phyloP scores from a whole-genome alignment of 2,888 invertebrate genomes.

The Agriopis marginaria region DNA sequence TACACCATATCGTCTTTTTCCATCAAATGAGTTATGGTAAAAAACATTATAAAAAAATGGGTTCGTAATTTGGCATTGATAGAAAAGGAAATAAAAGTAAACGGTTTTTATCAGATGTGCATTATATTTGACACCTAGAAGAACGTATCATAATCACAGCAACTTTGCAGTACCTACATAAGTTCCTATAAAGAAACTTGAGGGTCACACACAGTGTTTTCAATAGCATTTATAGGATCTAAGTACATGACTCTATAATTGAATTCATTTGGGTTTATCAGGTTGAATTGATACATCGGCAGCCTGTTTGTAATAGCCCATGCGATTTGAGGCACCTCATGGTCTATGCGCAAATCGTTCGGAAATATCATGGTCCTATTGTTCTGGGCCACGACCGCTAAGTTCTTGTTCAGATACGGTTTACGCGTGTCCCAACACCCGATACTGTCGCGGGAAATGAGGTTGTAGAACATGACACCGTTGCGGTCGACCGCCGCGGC shows the following conservation, averaged over 20 bases:
- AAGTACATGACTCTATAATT: slow-evolving; percentile 92
- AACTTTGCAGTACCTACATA: neutral
- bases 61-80: neutral
- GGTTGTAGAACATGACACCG: slow-evolving; percentile 93
- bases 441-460: slow-evolving; percentile 91
- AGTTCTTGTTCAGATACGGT: slow-evolving; percentile 88
- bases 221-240: slow-evolving; percentile 87
- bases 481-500: slow-evolving; percentile 91
- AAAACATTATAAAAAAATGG: too few species aligned
- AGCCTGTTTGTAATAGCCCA: slow-evolving; percentile 93
- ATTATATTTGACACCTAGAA: neutral
- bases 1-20: too few species aligned
- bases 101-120: neutral
- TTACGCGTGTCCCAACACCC: slow-evolving; percentile 95
- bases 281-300: slow-evolving; percentile 91
- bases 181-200: slow-evolving; percentile 27
- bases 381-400: slow-evolving; percentile 88
- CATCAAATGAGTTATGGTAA: too few species aligned
- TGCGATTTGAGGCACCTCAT: slow-evolving; percentile 88
- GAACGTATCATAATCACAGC: neutral
- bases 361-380: slow-evolving; percentile 90
- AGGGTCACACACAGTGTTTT: slow-evolving; percentile 87
- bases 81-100: neutral
- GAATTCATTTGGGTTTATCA: slow-evolving; percentile 88
- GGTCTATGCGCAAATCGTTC: slow-evolving; percentile 92